Evolutionary conservation across 2,113 vertebrate genomes (phyloP), one percentile per base, ranked within the genome.

Genomic region (Jaculus jaculus): DNA sequence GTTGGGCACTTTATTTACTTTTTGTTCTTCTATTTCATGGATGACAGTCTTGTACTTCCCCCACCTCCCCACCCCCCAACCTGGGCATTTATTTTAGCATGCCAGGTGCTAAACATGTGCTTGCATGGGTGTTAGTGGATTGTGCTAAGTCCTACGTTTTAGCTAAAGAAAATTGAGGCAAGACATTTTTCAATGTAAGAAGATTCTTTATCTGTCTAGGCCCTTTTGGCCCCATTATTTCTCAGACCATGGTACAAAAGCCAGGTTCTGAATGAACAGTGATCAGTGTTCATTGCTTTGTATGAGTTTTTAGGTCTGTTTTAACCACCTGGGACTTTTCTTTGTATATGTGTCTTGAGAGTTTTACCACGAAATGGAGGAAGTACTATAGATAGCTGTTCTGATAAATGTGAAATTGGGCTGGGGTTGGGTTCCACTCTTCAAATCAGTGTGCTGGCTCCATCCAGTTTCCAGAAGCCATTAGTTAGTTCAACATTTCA

Each of bases 321-420:
- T 80, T 91, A 87, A 78, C 84, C 74, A 42, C 87, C 47, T 65
- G 58, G 81, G 89, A 79, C 51, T 81, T 37, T 83, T 73, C 93
- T 79, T 93, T 83, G 32, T 72, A 51, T 1, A 0, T 11, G 30
- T 71, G 79, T 65, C 66, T 79, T 89, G 92, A 92, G 51, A 71
- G 72, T 75, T 92, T 63, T 63, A 75, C 78, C 47, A 6, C 16
- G 39, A 61, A 75, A 86, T 83, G 51, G 54, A 77, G 86, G 84
- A 69, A 63, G 26, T 24, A 1, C 47, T 47, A n/a, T n/a, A n/a
- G 73, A 58, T 37, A 37, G 42, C 74, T 63, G 4, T 58, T 26
- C 51, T 54, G 75, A 82, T 54, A 66, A 72, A n/a, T 60, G 65
- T 73, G 81, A 26, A 54, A 26, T 34, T 23, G 66, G 77, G n/a